phyloP scores from a whole-genome alignment of 2,888 invertebrate species.

The Coelopa pilipes region DNA sequence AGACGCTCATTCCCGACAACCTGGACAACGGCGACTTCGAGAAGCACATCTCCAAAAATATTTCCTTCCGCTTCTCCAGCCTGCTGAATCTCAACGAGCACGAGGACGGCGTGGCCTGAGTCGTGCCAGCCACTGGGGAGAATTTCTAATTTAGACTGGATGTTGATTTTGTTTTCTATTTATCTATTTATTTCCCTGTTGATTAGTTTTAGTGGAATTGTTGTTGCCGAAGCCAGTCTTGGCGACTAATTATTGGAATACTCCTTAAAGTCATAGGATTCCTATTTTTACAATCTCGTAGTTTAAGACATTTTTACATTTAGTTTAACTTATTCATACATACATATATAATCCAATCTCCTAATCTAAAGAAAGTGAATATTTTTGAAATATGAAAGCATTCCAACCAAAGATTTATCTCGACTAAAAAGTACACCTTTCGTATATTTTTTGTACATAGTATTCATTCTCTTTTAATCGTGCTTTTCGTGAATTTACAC shows the following conservation, averaged over 20 bases:
- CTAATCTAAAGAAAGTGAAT: neutral
- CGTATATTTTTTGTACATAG: neutral
- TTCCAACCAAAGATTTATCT: conserved; percentile 6
- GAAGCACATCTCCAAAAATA: conserved; percentile 65
- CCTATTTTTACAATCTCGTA: too few relatives aligned
- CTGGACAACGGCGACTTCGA: conserved; percentile 64
- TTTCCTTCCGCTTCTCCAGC: conserved; percentile 66
- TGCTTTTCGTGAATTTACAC: neutral
- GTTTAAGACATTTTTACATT: too few relatives aligned
- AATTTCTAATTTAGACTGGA: conserved; percentile 17
- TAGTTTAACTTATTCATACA: too few relatives aligned
- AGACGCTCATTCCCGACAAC: conserved; percentile 62
- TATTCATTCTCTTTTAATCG: neutral
- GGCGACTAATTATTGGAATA: neutral
- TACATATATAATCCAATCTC: too few relatives aligned
- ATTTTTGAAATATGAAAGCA: neutral
- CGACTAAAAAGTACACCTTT: too few relatives aligned
- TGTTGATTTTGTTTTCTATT: conserved; percentile 10
- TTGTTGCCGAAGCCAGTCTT: neutral
- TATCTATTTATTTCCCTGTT: conserved; percentile 18
- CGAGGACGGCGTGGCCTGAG: conserved; percentile 30
- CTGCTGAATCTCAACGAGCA: conserved; percentile 64
- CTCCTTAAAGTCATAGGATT: neutral
- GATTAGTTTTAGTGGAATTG: conserved; percentile 20
- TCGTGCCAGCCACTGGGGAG: neutral